A percentile compares a stretch with the other conserved stretches of the same genome.
Evolutionary conservation across 2,888 invertebrate species (phyloP).

Genomic region (Anoncus sp.): DNA sequence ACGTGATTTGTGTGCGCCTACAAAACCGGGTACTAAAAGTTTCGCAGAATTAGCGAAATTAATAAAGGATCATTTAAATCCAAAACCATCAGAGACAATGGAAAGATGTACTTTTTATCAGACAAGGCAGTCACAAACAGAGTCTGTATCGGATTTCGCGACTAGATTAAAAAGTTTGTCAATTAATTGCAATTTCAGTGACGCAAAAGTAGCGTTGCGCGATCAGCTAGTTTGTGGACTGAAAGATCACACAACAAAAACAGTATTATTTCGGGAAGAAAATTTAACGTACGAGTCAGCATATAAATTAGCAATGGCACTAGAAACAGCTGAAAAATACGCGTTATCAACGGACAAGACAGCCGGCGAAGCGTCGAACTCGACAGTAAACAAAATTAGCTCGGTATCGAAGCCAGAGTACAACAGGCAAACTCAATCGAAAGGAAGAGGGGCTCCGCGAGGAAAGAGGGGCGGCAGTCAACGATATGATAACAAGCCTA

Average conservation of each 20-base stretch:
- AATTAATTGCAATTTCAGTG: slow-evolving; percentile 55
- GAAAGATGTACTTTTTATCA: slow-evolving; percentile 33
- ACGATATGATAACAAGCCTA: background rate
- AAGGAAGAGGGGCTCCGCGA: background rate
- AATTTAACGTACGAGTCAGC: slow-evolving; percentile 35
- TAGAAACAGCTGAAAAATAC: slow-evolving; percentile 43
- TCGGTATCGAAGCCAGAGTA: background rate
- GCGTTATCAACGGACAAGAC: slow-evolving; percentile 27
- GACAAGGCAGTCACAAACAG: slow-evolving; percentile 66
- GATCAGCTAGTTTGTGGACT: slow-evolving; percentile 39
- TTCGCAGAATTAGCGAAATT: slow-evolving; percentile 8
- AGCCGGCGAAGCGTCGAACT: too few species aligned
- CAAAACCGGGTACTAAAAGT: slow-evolving; percentile 21
- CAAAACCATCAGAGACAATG: slow-evolving; percentile 48
- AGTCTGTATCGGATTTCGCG: slow-evolving; percentile 71
- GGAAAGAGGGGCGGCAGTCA: slow-evolving; percentile 1
- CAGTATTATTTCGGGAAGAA: slow-evolving; percentile 23
- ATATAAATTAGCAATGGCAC: slow-evolving; percentile 35
- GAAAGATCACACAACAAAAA: slow-evolving; percentile 29
- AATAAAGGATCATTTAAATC: slow-evolving; percentile 31
- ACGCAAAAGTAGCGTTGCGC: slow-evolving; percentile 22
- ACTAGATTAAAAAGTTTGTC: slow-evolving; percentile 82
- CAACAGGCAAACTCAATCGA: too few species aligned
- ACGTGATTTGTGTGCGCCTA: slow-evolving; percentile 49
- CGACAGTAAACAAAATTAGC: background rate